These are phyloP conservation scores for Mobula hypostoma DNA, from an alignment of 2,113 vertebrate species.

Conservation along the genomic window DNA sequence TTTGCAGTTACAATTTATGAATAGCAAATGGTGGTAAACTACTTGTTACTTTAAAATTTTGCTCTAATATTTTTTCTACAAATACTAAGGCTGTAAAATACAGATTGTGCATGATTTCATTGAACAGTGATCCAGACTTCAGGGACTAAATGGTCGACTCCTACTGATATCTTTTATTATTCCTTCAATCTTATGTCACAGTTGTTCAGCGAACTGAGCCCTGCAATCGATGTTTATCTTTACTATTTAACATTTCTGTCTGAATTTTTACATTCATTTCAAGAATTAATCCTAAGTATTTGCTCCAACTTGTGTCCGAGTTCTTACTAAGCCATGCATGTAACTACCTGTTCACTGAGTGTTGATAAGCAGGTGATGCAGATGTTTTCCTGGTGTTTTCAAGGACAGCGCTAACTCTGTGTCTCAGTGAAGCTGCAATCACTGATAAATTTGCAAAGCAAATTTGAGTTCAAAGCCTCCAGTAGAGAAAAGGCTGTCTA, in stretches of 20 bases:
- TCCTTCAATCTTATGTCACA: too few species aligned
- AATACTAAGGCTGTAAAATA: too few species aligned
- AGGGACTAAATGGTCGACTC: too few species aligned
- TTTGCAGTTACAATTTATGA: too few species aligned
- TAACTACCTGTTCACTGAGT: too few species aligned
- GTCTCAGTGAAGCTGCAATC: background rate
- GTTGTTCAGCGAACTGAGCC: background rate
- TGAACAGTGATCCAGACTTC: too few species aligned
- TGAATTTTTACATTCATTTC: background rate
- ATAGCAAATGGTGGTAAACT: too few species aligned
- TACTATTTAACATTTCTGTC: background rate
- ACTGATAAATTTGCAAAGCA: background rate
- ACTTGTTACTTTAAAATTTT: too few species aligned
- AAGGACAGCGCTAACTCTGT: background rate
- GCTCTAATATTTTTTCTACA: too few species aligned
- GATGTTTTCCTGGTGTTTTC: background rate
- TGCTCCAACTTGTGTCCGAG: background rate
- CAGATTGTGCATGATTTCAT: too few species aligned
- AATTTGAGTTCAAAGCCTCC: background rate
- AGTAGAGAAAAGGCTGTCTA: background rate
- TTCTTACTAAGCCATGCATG: background rate
- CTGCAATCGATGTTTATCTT: background rate
- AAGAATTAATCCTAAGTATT: background rate
- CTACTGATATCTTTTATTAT: too few species aligned
- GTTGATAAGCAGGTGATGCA: too few species aligned